Percentiles rank a stretch among this genome's conserved stretches.
Evolutionary conservation across 2,113 vertebrate species (phyloP).

Genomic region (Motacilla tschutschensis): DNA sequence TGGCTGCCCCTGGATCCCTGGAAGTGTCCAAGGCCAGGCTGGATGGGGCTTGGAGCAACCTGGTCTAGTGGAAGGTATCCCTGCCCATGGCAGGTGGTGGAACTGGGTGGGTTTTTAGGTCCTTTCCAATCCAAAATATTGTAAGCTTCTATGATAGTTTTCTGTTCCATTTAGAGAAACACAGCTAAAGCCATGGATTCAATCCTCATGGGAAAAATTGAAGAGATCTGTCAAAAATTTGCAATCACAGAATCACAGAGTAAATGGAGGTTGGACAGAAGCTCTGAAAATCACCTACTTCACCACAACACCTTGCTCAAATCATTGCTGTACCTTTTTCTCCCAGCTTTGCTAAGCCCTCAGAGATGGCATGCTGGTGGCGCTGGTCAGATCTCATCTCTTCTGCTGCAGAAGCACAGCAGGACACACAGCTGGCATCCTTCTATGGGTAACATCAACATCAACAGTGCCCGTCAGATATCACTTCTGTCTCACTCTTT

Average conservation of each 20-base stretch:
- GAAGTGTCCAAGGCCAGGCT: background rate
- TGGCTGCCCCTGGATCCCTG: background rate
- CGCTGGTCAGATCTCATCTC: background rate
- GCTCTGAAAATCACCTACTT: background rate
- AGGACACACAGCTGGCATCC: background rate
- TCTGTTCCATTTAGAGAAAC: background rate
- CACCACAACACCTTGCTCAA: background rate
- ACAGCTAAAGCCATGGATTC: background rate
- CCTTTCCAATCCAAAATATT: background rate
- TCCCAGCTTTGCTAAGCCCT: background rate
- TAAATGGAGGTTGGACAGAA: background rate
- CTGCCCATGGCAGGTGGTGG: background rate
- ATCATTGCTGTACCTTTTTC: background rate
- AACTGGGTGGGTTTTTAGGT: background rate
- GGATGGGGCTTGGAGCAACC: fast-evolving
- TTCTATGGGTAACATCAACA: background rate
- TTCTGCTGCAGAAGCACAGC: background rate
- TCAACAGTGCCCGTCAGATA: background rate
- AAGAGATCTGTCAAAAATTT: background rate
- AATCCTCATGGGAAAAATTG: background rate
- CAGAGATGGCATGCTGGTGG: background rate
- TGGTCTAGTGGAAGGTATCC: fast-evolving
- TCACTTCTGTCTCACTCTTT: background rate
- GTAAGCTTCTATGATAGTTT: background rate
- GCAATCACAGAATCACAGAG: background rate